phyloP scores from a whole-genome alignment of 2,888 invertebrate genomes.

The Pseudococcus jackbeardsleyi region DNA sequence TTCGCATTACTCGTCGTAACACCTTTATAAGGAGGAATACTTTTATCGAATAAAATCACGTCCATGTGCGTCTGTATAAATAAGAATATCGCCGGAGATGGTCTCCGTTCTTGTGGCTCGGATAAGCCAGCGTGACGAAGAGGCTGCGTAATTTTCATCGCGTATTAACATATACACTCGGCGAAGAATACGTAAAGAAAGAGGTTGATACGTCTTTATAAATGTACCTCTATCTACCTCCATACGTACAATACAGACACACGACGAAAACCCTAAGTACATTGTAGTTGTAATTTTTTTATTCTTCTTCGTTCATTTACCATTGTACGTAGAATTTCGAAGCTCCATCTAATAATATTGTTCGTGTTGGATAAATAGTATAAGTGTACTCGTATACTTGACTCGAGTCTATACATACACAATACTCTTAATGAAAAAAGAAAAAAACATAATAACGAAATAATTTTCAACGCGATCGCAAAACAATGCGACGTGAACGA shows the following conservation, averaged over 20 bases:
- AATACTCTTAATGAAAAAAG: conserved; percentile 8
- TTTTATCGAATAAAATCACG: conserved; percentile 24
- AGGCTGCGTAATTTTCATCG: conserved; percentile 30
- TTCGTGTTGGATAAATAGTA: background rate
- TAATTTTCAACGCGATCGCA: conserved; percentile 45
- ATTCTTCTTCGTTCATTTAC: background rate
- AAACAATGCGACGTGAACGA: conserved; percentile 49
- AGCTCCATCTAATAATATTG: background rate
- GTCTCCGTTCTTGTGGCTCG: background rate
- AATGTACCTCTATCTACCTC: background rate
- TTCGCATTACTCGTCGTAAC: conserved; percentile 12
- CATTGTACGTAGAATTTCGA: background rate
- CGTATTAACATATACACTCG: conserved; percentile 23
- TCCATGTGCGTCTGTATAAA: background rate
- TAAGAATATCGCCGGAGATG: conserved; percentile 14
- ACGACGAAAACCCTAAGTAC: background rate
- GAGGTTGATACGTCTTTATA: background rate
- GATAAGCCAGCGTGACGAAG: conserved; percentile 43
- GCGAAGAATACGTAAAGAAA: background rate
- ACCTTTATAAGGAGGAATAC: conserved; percentile 3
- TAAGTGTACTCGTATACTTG: background rate
- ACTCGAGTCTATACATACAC: background rate
- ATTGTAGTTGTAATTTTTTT: background rate
- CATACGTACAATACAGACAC: background rate
- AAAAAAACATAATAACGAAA: conserved; percentile 22